phyloP scores from a whole-genome alignment of 35 echinoderm and acorn worm genomes.

The Lytechinus pictus region DNA sequence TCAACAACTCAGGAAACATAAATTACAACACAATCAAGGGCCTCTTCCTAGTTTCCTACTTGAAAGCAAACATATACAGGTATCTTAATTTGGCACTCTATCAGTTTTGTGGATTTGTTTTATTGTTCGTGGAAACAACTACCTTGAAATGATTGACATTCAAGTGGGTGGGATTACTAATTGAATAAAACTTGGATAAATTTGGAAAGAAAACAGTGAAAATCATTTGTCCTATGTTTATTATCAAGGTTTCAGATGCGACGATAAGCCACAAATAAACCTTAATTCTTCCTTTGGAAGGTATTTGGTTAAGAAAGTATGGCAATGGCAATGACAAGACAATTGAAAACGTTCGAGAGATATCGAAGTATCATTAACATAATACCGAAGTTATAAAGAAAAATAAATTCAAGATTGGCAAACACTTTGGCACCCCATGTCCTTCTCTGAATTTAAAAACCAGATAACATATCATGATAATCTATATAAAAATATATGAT shows the following conservation, averaged over 20 bases:
- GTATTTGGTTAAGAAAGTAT: background rate
- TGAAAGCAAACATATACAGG: background rate
- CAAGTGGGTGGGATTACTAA: background rate
- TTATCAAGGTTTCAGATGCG: background rate
- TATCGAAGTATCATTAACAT: background rate
- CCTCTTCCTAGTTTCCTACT: constrained; percentile 1
- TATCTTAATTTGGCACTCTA: background rate
- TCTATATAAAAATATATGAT: background rate
- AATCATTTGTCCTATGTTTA: background rate
- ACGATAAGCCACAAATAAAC: background rate
- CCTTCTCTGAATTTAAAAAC: background rate
- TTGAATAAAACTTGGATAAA: background rate
- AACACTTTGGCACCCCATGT: background rate
- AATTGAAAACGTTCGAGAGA: background rate
- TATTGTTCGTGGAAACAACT: background rate
- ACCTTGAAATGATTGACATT: background rate
- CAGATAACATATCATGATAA: background rate
- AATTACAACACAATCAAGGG: constrained; percentile 11
- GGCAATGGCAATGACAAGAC: background rate
- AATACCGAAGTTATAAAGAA: background rate
- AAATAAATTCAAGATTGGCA: background rate
- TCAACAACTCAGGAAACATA: background rate
- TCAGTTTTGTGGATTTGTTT: background rate
- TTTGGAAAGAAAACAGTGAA: background rate
- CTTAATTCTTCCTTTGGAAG: background rate